These are phyloP conservation scores for Myrmecobius fasciatus DNA, from an alignment of 2,113 vertebrate species.

Conservation along the genomic window DNA sequence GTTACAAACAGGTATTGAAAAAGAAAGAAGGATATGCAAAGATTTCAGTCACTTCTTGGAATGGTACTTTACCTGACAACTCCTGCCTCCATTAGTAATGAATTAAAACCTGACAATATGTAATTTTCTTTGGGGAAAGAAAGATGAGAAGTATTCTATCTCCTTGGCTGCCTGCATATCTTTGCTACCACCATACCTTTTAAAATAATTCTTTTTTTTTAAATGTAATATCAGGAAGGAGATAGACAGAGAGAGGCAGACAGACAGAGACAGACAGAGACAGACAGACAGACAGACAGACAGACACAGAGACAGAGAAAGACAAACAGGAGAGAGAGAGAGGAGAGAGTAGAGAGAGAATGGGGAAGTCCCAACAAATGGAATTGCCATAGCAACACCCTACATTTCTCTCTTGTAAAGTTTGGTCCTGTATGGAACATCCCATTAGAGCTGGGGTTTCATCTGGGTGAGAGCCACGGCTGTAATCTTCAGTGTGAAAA, in stretches of 20 bases:
- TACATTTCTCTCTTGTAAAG: slow-evolving; percentile 85
- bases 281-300: neutral
- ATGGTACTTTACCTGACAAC: slow-evolving; percentile 25
- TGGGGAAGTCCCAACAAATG: slow-evolving; percentile 80
- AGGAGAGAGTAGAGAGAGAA: slow-evolving; percentile 52
- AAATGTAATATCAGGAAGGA: slow-evolving; percentile 82
- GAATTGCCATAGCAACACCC: slow-evolving; percentile 88
- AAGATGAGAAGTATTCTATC: neutral
- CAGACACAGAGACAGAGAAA: slow-evolving; percentile 71
- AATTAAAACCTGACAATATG: neutral
- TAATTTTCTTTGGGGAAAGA: slow-evolving; percentile 26
- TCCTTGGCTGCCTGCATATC: slow-evolving; percentile 64
- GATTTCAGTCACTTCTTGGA: slow-evolving; percentile 39
- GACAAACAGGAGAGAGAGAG: slow-evolving; percentile 46
- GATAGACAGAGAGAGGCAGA: slow-evolving; percentile 73
- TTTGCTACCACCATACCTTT: slow-evolving; percentile 79
- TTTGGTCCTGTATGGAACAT: slow-evolving; percentile 84
- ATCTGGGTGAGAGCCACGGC: slow-evolving; percentile 72
- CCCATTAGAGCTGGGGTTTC: slow-evolving; percentile 83
- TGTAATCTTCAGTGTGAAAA: slow-evolving; percentile 79
- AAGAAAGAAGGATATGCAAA: slow-evolving; percentile 30
- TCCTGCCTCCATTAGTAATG: neutral
- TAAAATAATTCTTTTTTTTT: slow-evolving; percentile 70
- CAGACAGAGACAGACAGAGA: too few species aligned
- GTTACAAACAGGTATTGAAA: neutral